A percentile compares a stretch with the other conserved stretches of the same genome.
Conservation (phyloP, 2,888 invertebrate genomes). For the Polyommatus iphigenia region DNA sequence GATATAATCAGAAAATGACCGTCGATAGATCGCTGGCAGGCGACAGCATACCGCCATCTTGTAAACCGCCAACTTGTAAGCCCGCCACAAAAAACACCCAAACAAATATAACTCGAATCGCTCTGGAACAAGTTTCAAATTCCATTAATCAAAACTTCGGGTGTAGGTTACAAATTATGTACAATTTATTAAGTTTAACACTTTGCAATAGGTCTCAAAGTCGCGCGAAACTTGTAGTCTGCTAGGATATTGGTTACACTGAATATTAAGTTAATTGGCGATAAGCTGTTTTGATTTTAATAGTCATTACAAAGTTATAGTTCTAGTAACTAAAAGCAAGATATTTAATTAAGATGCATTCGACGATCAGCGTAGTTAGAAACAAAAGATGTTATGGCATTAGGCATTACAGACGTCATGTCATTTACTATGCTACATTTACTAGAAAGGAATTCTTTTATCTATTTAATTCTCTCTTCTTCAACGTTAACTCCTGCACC, state of each 20-base stretch:
- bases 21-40: constrained; percentile 36
- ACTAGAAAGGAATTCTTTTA: too few species aligned
- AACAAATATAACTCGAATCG: constrained; percentile 20
- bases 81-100: constrained; percentile 22
- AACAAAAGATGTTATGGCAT: too few species aligned
- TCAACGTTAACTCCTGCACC: neutral
- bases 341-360: too few species aligned
- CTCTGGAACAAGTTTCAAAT: constrained; percentile 4
- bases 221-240: constrained; percentile 13
- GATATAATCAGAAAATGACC: constrained; percentile 41
- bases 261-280: neutral
- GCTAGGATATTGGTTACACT: neutral
- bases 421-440: too few species aligned
- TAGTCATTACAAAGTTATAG: neutral
- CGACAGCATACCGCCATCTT: constrained; percentile 33
- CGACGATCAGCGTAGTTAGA: too few species aligned
- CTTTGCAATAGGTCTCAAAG: constrained; percentile 17
- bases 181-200: constrained; percentile 23
- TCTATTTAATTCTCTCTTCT: too few species aligned
- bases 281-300: neutral
- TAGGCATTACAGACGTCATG: too few species aligned
- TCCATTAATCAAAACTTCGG: neutral
- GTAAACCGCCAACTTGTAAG: constrained; percentile 30
- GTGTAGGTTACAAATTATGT: constrained; percentile 37
- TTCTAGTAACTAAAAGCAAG: neutral